Conservation (phyloP, 2,797 vertebrate species). For the Tragelaphus oryx region DNA sequence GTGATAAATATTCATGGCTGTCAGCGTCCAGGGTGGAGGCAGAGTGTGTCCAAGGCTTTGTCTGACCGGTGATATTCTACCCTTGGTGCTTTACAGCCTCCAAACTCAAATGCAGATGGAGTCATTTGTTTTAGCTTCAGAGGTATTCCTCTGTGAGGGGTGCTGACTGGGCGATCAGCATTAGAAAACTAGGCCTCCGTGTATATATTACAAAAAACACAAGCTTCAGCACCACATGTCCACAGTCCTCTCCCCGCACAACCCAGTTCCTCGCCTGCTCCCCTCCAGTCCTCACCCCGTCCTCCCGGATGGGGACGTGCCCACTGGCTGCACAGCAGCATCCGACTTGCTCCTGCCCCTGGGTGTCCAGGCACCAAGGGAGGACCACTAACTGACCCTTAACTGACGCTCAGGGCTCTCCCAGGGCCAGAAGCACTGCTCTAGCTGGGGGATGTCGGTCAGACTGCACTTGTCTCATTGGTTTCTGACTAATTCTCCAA, state of each 20-base stretch:
- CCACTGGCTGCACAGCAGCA: accelerated
- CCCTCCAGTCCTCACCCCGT: neutral
- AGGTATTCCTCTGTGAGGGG: neutral
- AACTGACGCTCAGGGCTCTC: neutral
- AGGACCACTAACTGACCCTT: neutral
- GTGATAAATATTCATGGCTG: neutral
- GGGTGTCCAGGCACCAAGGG: neutral
- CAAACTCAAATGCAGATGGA: neutral
- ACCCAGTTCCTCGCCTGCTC: accelerated
- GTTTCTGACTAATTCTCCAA: neutral
- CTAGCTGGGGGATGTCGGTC: accelerated
- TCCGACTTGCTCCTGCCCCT: neutral
- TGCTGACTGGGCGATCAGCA: neutral
- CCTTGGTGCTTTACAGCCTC: neutral
- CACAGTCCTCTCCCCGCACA: neutral
- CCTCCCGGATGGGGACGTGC: neutral
- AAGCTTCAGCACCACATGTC: accelerated
- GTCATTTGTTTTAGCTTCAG: neutral
- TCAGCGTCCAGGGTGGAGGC: neutral
- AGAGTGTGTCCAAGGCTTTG: accelerated
- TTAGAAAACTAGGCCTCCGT: neutral
- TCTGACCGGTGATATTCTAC: neutral
- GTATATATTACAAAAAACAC: no score
- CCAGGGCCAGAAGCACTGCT: neutral
- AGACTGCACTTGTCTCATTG: accelerated